These are phyloP conservation scores for Gymnopithys bicolor DNA, from an alignment of 2,797 vertebrate genomes.

Conservation along the genomic window DNA sequence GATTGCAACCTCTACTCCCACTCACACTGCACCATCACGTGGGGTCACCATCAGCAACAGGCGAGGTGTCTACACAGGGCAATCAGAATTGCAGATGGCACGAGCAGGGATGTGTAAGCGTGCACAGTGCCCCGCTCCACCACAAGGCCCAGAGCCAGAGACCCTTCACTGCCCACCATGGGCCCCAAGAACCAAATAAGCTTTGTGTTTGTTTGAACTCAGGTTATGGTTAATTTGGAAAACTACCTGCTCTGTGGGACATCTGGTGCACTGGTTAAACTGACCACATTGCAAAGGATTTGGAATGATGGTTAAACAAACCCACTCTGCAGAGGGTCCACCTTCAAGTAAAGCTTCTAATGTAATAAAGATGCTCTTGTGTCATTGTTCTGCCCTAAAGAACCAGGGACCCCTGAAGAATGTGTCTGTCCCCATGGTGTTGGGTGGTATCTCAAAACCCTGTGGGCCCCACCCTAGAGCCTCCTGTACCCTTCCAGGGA, in stretches of 20 bases:
- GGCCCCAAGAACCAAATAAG: fast-evolving
- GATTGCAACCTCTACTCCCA: not conserved
- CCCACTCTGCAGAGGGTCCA: not conserved
- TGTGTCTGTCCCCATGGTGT: no score
- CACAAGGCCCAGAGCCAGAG: not conserved
- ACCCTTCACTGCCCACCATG: not conserved
- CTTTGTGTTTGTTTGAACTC: not conserved
- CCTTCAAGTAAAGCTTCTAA: not conserved
- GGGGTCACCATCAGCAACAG: not conserved
- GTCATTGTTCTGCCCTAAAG: not conserved
- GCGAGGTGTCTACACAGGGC: fast-evolving
- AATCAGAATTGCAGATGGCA: not conserved
- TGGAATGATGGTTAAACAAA: not conserved
- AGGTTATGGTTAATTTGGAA: not conserved
- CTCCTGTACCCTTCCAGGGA: not conserved
- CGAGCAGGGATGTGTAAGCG: not conserved
- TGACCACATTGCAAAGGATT: not conserved
- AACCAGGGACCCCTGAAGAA: not conserved
- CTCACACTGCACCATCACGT: fast-evolving
- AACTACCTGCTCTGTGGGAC: not conserved
- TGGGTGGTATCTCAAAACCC: not conserved
- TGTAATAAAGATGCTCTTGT: fast-evolving
- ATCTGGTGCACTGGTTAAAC: not conserved
- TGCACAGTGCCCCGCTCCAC: no score
- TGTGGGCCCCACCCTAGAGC: not conserved